Evolutionary conservation across 1,140 invertebrate species (phyloP).

Genomic region (Dreissena rostriformis): DNA sequence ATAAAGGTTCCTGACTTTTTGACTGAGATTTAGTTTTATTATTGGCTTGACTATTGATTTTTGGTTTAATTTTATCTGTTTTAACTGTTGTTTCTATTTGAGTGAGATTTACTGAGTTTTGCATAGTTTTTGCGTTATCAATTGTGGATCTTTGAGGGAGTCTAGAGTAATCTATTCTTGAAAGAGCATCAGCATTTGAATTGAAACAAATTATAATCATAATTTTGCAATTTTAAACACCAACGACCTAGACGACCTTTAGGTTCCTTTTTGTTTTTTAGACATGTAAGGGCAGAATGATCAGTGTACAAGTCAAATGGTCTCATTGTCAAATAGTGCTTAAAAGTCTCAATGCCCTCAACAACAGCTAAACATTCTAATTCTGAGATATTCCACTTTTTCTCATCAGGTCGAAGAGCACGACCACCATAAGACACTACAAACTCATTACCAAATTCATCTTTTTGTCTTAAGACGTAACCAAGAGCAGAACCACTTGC

Average conservation of each 20-base stretch:
- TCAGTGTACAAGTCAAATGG: slow-evolving; percentile 54
- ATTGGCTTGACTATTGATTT: too few relatives aligned
- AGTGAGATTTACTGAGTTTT: too few relatives aligned
- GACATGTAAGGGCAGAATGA: slow-evolving; percentile 40
- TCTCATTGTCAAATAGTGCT: slow-evolving; percentile 46
- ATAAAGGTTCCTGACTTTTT: too few relatives aligned
- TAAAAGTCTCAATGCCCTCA: slow-evolving; percentile 41
- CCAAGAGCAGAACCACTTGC: slow-evolving; percentile 65
- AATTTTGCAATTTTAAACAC: background rate
- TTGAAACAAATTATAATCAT: slow-evolving; percentile 12
- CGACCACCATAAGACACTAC: slow-evolving; percentile 82
- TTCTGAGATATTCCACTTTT: slow-evolving; percentile 41
- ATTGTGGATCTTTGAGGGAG: background rate
- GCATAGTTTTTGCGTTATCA: slow-evolving; percentile 7
- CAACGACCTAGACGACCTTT: slow-evolving; percentile 8
- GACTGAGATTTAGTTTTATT: too few relatives aligned
- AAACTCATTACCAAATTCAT: slow-evolving; percentile 67
- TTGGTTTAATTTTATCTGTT: too few relatives aligned
- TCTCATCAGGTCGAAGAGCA: slow-evolving; percentile 65
- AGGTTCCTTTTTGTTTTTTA: slow-evolving; percentile 18
- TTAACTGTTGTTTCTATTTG: too few relatives aligned
- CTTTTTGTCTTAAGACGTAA: slow-evolving; percentile 70
- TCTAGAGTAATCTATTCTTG: slow-evolving; percentile 22
- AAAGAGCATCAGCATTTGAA: slow-evolving; percentile 37
- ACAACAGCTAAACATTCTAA: slow-evolving; percentile 56